phyloP scores from a whole-genome alignment of 2,888 invertebrate genomes.

The Hydraecia micacea region DNA sequence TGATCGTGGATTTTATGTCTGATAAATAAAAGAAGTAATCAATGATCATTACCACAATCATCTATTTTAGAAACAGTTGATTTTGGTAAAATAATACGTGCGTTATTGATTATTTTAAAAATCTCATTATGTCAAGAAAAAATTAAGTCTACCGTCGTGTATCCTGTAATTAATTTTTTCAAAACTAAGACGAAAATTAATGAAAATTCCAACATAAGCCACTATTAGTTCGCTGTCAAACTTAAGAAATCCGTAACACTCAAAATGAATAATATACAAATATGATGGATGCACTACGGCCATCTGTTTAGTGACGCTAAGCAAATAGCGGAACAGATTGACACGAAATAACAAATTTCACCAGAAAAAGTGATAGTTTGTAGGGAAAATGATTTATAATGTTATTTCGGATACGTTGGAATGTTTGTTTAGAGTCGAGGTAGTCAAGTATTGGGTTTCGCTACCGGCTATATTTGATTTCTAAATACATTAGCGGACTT shows the following conservation, averaged over 20 bases:
- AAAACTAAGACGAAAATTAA: slow-evolving; percentile 62
- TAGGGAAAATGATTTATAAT: slow-evolving; percentile 87
- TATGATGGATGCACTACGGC: slow-evolving; percentile 83
- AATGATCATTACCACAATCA: neutral
- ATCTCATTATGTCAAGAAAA: neutral
- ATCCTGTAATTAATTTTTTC: slow-evolving; percentile 54
- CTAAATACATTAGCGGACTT: slow-evolving; percentile 73
- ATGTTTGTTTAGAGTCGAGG: slow-evolving; percentile 82
- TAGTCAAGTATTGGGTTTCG: slow-evolving; percentile 81
- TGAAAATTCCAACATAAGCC: slow-evolving; percentile 66
- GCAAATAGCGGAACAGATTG: slow-evolving; percentile 90
- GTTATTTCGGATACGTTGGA: slow-evolving; percentile 86
- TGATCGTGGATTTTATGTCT: neutral
- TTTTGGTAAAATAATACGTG: neutral
- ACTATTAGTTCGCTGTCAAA: slow-evolving; percentile 78
- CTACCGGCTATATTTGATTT: slow-evolving; percentile 75
- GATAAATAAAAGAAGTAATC: neutral
- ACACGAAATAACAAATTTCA: slow-evolving; percentile 88
- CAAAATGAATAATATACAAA: slow-evolving; percentile 81
- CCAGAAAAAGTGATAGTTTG: slow-evolving; percentile 80
- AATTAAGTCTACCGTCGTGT: neutral
- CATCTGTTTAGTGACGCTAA: slow-evolving; percentile 88
- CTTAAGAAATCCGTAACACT: slow-evolving; percentile 69
- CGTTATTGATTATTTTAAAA: neutral
- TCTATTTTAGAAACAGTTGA: neutral